Evolutionary conservation across 1,140 invertebrate genomes (phyloP), one percentile per base, ranked within the genome.

Genomic region (Drosophila aff.): DNA sequence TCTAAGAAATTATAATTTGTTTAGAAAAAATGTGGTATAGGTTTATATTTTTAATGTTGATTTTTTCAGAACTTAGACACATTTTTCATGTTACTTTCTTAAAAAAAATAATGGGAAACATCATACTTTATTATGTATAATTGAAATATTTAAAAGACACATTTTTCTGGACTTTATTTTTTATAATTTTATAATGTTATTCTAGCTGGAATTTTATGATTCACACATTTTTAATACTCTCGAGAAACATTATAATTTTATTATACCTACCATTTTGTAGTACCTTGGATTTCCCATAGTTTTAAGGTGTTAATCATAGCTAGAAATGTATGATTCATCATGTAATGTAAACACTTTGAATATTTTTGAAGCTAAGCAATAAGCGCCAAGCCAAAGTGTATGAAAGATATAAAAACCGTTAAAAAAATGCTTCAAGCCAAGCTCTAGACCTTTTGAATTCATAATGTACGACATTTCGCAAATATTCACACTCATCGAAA

Each of bases 401-500:
- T 18, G 3, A 7, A 40, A 26, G 18, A 0, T 18, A 41, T 41
- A n/a, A 67, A 47, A 38, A 26, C 33, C 1, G 26, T 18, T 26
- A 9, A 41, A 26, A 2, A 15, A 36, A 6, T 16, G 18, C 2
- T 23, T 15, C 31, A 44, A 21, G 18, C n/a, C 11, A 31, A 38
- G 23, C 43, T 18, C 28, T 44, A 40, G 5, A 6, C 55, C 55
- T 49, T 40, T 26, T 43, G 55, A 73, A 73, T 73, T 73, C 38
- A 73, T 73, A 38, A 43, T 43, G 23, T 16, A 15, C 36, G 36
- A 38, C 31, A n/a, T 40, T 38, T 38, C 11, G 46, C 53, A 61
- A 55, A 57, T 18, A 43, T 36, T 73, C 36, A 9, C 38, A 61
- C 21, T 73, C 43, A 38, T 73, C 31, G 69, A 44, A 36, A 73